A percentile compares a stretch with the other conserved stretches of the same genome.
These are phyloP conservation scores for Corythaixoides concolor DNA, from an alignment of 2,113 vertebrate genomes.

Conservation along the genomic window DNA sequence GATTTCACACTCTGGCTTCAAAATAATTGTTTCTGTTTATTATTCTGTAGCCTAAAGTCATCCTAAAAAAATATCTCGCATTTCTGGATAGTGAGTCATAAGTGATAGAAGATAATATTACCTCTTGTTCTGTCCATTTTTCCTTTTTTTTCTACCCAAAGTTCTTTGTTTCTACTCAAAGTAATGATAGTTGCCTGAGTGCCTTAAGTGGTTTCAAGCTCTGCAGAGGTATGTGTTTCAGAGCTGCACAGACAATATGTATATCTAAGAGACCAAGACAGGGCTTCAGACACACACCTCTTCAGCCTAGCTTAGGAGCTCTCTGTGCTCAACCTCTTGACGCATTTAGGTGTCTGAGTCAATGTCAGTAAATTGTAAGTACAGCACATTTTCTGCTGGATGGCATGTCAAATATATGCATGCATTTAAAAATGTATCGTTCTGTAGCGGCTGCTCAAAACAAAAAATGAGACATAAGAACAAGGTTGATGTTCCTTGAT, in stretches of 20 bases:
- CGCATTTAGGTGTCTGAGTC: background rate
- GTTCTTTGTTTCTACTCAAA: background rate
- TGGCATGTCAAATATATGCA: background rate
- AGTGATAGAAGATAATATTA: background rate
- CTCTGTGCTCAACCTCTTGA: background rate
- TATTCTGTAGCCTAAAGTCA: background rate
- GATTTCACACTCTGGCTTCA: background rate
- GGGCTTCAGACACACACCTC: background rate
- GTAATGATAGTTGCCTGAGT: background rate
- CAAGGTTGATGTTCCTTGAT: background rate
- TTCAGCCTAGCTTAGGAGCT: background rate
- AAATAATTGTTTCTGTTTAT: background rate
- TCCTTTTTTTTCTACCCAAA: background rate
- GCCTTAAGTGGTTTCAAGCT: background rate
- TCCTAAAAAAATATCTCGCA: background rate
- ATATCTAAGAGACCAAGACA: background rate
- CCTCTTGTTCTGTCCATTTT: background rate
- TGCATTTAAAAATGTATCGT: background rate
- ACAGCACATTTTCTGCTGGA: background rate
- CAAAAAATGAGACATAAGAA: background rate
- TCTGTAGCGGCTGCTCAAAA: background rate
- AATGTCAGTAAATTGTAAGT: background rate
- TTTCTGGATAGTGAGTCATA: background rate
- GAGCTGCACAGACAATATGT: background rate
- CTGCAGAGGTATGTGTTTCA: background rate